phyloP scores from a whole-genome alignment of 2,113 vertebrate species.

The Phaethornis superciliosus region DNA sequence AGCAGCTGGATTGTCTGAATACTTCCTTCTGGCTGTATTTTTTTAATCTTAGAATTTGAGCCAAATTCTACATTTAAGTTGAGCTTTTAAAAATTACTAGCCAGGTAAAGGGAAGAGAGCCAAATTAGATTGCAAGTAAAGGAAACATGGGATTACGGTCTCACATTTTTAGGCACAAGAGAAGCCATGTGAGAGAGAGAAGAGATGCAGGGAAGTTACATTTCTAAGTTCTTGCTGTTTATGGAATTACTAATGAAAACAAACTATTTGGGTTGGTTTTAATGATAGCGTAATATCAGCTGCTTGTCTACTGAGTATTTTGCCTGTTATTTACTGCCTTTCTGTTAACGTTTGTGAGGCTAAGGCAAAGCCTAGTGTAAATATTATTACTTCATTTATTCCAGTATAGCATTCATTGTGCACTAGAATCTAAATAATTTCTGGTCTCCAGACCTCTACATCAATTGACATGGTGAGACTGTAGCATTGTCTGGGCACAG shows the following conservation, averaged over 20 bases:
- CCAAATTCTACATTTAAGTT: background rate
- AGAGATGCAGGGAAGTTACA: background rate
- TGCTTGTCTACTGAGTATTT: background rate
- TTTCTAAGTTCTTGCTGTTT: background rate
- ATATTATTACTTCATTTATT: background rate
- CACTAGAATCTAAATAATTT: background rate
- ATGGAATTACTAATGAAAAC: background rate
- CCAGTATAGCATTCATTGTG: background rate
- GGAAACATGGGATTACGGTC: background rate
- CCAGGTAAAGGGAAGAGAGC: background rate
- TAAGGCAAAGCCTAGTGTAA: background rate
- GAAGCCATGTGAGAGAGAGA: background rate
- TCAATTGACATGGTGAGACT: background rate
- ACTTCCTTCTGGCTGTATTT: background rate
- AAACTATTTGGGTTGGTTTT: background rate
- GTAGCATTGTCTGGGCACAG: background rate
- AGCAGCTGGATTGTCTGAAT: background rate
- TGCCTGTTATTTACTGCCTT: background rate
- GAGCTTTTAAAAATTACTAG: background rate
- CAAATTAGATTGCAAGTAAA: background rate
- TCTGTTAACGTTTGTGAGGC: background rate
- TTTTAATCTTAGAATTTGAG: background rate
- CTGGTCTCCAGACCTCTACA: background rate
- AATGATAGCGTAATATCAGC: background rate
- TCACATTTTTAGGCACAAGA: background rate